These are phyloP conservation scores for Melanchra persicariae DNA, from an alignment of 2,888 invertebrate species.

Conservation along the genomic window DNA sequence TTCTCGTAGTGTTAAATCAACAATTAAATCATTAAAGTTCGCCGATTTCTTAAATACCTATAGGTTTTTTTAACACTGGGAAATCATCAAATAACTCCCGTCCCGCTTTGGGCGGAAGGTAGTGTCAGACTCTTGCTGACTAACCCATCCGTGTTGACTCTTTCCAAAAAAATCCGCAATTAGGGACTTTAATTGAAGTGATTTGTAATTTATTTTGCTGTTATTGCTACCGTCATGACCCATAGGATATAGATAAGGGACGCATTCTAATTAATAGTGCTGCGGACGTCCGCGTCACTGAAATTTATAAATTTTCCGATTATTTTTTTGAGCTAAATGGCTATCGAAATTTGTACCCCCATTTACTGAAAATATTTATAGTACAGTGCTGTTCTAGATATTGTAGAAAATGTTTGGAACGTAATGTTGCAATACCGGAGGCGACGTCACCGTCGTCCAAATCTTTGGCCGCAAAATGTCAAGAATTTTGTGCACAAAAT, in stretches of 20 bases:
- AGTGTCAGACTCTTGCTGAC: too few species aligned
- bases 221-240: too few species aligned
- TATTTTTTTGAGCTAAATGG: not conserved
- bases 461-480: slow-evolving; percentile 30
- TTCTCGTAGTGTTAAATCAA: slow-evolving; percentile 23
- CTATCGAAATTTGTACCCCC: not conserved
- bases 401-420: slow-evolving; percentile 33
- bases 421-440: slow-evolving; percentile 24
- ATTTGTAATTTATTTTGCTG: too few species aligned
- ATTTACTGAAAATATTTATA: not conserved
- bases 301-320: not conserved
- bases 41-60: not conserved
- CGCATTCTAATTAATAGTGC: not conserved
- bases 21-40: slow-evolving; percentile 1
- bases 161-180: too few species aligned
- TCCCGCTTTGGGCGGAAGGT: too few species aligned
- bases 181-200: too few species aligned
- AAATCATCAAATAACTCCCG: too few species aligned
- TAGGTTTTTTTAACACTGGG: too few species aligned
- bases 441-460: not conserved
- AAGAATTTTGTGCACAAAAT: slow-evolving; percentile 31
- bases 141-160: too few species aligned
- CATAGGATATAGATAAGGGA: not conserved
- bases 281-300: not conserved
- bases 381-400: not conserved